Evolutionary conservation across 1,140 invertebrate species (phyloP).

Genomic region (Tribolium madens): DNA sequence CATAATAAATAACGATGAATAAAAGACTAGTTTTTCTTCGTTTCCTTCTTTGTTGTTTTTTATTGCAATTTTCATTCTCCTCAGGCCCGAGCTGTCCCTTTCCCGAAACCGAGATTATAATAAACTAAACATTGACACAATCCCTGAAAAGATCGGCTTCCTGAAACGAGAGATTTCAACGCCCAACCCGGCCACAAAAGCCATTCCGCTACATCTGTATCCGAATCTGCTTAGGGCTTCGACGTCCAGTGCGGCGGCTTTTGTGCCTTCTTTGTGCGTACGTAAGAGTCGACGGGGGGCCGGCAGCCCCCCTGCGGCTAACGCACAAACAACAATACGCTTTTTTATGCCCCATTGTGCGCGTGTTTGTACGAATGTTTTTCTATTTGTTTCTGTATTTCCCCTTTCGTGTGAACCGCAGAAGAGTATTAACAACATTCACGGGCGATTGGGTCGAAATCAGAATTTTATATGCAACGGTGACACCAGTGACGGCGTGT

Average conservation of each 20-base stretch:
- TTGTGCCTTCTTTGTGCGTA: conserved; percentile 6
- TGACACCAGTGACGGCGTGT: too few relatives aligned
- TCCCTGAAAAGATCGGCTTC: background rate
- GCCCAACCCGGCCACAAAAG: conserved; percentile 8
- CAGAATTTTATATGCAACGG: background rate
- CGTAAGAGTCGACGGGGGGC: conserved; percentile 41
- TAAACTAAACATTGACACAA: background rate
- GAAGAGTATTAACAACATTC: background rate
- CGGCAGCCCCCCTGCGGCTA: conserved; percentile 36
- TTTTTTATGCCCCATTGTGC: conserved; percentile 49
- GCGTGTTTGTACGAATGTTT: conserved; percentile 52
- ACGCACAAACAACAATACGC: conserved; percentile 45
- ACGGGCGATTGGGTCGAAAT: conserved; percentile 1
- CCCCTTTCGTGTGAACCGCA: conserved; percentile 26
- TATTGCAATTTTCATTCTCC: too few relatives aligned
- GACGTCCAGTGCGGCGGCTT: conserved; percentile 23
- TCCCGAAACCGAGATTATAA: background rate
- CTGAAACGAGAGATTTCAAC: conserved; percentile 26
- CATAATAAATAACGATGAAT: too few relatives aligned
- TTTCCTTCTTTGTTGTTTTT: too few relatives aligned
- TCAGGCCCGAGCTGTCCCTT: background rate
- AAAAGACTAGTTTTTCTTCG: too few relatives aligned
- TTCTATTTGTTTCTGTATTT: conserved; percentile 47
- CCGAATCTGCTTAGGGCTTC: conserved; percentile 47
- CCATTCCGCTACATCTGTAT: conserved; percentile 40